Conservation (phyloP, 2,113 vertebrate genomes). For the Crotalus tigris region DNA sequence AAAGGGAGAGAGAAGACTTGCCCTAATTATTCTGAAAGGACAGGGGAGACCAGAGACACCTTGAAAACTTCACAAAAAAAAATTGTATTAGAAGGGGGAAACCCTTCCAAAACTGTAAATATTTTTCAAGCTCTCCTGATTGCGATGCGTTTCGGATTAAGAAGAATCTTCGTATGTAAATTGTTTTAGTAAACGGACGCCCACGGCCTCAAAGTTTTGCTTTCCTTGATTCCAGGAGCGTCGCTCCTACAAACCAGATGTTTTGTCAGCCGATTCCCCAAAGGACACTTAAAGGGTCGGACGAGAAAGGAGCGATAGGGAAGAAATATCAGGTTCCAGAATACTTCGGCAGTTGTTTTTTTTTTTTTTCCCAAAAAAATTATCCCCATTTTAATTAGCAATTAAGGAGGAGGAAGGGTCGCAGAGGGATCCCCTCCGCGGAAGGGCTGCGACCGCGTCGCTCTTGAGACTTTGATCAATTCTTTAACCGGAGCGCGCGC, state of each 20-base stretch:
- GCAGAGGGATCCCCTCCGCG: neutral
- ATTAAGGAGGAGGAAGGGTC: neutral
- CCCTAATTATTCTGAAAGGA: neutral
- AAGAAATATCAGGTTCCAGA: neutral
- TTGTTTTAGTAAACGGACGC: slow-evolving; percentile 69
- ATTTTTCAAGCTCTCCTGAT: slow-evolving; percentile 53
- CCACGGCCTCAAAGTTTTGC: slow-evolving; percentile 71
- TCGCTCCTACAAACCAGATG: slow-evolving; percentile 74
- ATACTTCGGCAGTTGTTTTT: neutral
- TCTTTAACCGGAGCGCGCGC: neutral
- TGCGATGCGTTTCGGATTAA: slow-evolving; percentile 51
- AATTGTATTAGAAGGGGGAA: neutral
- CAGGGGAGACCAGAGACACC: neutral
- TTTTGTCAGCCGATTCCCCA: slow-evolving; percentile 70
- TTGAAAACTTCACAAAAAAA: neutral
- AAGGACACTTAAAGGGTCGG: slow-evolving; percentile 60
- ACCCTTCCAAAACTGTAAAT: slow-evolving; percentile 31
- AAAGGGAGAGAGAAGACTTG: neutral
- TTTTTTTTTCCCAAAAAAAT: neutral
- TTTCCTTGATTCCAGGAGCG: slow-evolving; percentile 68
- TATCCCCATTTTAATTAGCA: neutral
- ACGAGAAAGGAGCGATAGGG: neutral
- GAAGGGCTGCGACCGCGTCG: neutral
- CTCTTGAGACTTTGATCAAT: neutral
- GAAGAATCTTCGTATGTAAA: slow-evolving; percentile 60